phyloP scores from a whole-genome alignment of 2,797 vertebrate genomes.

The Platalea minor region DNA sequence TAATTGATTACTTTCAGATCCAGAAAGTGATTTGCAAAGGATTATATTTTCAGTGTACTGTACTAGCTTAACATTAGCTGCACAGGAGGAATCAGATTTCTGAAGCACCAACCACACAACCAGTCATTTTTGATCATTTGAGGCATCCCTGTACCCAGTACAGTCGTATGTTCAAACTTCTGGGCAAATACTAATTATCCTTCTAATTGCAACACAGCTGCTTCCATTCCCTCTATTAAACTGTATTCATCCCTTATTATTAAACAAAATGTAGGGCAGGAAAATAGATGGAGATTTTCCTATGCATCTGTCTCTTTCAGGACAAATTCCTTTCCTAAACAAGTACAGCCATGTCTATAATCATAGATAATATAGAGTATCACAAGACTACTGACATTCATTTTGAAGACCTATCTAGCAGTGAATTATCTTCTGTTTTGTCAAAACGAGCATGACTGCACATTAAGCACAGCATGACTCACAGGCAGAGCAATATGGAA shows the following conservation, averaged over 20 bases:
- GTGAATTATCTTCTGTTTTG: slow-evolving; percentile 42
- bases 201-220: slow-evolving; percentile 47
- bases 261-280: slow-evolving; percentile 23
- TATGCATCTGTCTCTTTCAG: slow-evolving; percentile 25
- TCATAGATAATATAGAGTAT: not conserved
- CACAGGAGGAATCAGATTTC: not conserved
- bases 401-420: slow-evolving; percentile 16
- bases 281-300: slow-evolving; percentile 26
- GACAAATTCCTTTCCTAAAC: slow-evolving; percentile 17
- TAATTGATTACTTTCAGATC: slow-evolving; percentile 55
- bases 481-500: not conserved
- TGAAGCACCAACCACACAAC: not conserved
- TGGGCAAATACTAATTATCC: slow-evolving; percentile 23
- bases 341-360: slow-evolving; percentile 5
- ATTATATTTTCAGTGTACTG: slow-evolving; percentile 31
- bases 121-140: slow-evolving; percentile 23
- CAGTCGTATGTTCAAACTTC: not conserved
- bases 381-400: not conserved
- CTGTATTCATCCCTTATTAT: slow-evolving; percentile 19
- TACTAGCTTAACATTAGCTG: slow-evolving; percentile 11
- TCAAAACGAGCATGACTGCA: not conserved
- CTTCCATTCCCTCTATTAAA: slow-evolving; percentile 43
- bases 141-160: not conserved
- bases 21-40: slow-evolving; percentile 47
- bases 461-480: slow-evolving; percentile 23